Percentiles rank a stretch among this genome's conserved stretches.
Evolutionary conservation across 2,888 invertebrate genomes (phyloP).

Genomic region (Spilosoma lubricipeda): DNA sequence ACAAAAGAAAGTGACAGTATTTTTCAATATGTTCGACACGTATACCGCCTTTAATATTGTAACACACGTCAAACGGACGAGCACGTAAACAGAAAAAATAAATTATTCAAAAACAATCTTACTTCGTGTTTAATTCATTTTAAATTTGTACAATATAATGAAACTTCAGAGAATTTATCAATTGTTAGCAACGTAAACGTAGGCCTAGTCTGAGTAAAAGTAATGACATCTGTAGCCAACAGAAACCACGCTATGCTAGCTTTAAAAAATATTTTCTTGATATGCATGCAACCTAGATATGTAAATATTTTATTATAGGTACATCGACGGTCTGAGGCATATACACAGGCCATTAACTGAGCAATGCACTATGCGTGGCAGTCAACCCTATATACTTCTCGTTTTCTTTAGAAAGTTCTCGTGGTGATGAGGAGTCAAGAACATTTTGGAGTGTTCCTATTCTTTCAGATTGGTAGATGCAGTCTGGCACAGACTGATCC

Average conservation of each 20-base stretch:
- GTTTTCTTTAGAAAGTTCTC: too few relatives aligned
- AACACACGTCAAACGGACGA: slow-evolving; percentile 7
- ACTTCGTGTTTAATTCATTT: not conserved
- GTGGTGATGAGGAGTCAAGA: not conserved
- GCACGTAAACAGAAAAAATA: slow-evolving; percentile 54
- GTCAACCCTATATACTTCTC: too few relatives aligned
- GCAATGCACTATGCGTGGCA: not conserved
- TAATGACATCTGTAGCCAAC: not conserved
- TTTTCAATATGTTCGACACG: not conserved
- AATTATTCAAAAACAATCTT: slow-evolving; percentile 24
- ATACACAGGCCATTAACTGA: not conserved
- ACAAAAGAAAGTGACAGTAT: slow-evolving; percentile 16
- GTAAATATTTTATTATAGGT: not conserved
- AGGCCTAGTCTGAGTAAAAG: not conserved
- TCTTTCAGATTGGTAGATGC: not conserved
- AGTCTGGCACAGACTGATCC: not conserved
- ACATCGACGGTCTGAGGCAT: not conserved
- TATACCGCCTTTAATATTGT: not conserved
- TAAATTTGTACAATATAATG: not conserved
- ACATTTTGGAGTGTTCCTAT: not conserved
- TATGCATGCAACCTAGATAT: not conserved
- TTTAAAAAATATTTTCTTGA: not conserved
- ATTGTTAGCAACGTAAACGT: not conserved
- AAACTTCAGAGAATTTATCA: not conserved
- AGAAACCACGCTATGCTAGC: not conserved